Percentiles rank a stretch among this genome's conserved stretches.
These are phyloP conservation scores for Palythoa grandiflora DNA, from an alignment of 92 coral and sea anemone genomes.

Conservation along the genomic window DNA sequence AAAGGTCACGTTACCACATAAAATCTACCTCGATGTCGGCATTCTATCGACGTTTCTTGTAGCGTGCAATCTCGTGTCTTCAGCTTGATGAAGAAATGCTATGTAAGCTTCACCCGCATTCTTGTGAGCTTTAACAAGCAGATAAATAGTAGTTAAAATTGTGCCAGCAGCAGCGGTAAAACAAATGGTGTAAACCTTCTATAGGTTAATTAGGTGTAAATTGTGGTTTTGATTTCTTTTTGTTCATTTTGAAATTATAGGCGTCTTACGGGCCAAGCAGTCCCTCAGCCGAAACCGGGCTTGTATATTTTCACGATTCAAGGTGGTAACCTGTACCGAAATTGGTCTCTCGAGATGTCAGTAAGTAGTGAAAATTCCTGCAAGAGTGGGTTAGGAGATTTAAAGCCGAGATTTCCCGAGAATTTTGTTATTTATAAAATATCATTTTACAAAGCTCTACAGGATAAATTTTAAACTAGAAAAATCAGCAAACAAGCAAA, in stretches of 20 bases:
- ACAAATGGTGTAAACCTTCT: constrained; percentile 47
- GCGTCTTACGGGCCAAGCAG: neutral
- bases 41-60: neutral
- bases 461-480: no score
- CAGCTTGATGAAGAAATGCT: constrained; percentile 54
- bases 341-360: no score
- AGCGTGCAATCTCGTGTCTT: constrained; percentile 1
- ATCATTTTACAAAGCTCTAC: neutral
- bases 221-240: constrained; percentile 32
- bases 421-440: neutral
- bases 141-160: constrained; percentile 51
- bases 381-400: neutral
- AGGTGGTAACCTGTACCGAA: no score
- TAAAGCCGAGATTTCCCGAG: neutral
- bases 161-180: constrained; percentile 42
- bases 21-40: neutral
- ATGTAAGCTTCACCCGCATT: constrained; percentile 51
- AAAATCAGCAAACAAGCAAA: neutral
- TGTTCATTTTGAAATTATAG: neutral
- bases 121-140: constrained; percentile 53
- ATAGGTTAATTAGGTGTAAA: constrained; percentile 45
- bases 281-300: no score
- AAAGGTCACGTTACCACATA: neutral
- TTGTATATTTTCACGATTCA: no score
- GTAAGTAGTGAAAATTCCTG: neutral